phyloP scores from a whole-genome alignment of 2,113 vertebrate genomes.

The Psittacus erithacus region DNA sequence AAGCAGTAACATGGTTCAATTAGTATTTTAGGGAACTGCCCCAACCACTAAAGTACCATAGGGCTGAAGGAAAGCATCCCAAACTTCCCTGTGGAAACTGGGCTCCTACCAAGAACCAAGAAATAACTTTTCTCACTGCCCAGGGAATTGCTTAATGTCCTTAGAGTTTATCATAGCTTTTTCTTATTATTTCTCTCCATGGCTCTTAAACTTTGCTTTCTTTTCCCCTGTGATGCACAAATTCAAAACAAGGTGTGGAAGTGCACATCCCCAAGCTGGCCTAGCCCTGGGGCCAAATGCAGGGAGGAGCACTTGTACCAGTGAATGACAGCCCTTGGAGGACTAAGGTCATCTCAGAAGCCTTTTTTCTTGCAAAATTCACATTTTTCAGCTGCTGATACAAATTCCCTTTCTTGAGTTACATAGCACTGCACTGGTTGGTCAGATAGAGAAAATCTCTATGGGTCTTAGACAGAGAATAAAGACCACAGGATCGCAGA shows the following conservation, averaged over 20 bases:
- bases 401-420: neutral
- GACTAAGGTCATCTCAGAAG: neutral
- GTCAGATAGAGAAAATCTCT: neutral
- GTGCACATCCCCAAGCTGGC: too few species aligned
- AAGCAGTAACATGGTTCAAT: neutral
- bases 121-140: neutral
- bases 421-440: neutral
- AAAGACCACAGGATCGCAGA: neutral
- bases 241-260: neutral
- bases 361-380: neutral
- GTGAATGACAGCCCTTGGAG: neutral
- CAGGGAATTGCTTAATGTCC: neutral
- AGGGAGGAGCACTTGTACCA: neutral
- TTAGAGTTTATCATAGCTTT: neutral
- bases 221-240: neutral
- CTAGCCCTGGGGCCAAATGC: neutral
- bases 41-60: neutral
- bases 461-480: neutral
- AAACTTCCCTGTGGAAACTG: neutral
- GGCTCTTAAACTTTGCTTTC: neutral
- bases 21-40: neutral
- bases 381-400: neutral
- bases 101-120: rapidly evolving
- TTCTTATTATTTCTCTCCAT: neutral
- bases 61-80: neutral